A percentile compares a stretch with the other conserved stretches of the same genome.
phyloP scores from a whole-genome alignment of 35 echinoderm and acorn worm species.

The Apostichopus parvimensis region DNA sequence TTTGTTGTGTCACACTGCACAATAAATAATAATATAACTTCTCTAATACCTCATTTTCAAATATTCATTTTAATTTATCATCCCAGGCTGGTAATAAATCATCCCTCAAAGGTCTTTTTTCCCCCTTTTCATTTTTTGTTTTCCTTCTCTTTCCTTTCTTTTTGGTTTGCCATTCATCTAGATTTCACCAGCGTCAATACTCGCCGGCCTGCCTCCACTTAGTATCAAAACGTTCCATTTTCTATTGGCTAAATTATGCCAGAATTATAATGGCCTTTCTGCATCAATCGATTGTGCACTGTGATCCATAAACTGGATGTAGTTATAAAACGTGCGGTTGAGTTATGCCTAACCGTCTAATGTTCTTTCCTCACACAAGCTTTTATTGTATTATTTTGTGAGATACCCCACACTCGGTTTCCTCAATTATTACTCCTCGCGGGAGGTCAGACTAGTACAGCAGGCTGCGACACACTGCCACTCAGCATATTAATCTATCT shows the following conservation, averaged over 20 bases:
- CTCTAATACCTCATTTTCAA: constrained; percentile 23
- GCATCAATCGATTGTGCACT: constrained; percentile 11
- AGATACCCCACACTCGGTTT: constrained; percentile 23
- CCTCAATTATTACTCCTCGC: constrained; percentile 45
- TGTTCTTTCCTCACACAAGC: constrained; percentile 24
- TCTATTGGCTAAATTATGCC: constrained; percentile 49
- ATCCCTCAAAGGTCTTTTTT: not conserved
- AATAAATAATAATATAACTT: constrained; percentile 40
- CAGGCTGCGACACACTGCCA: constrained; percentile 11
- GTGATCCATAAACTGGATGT: constrained; percentile 42
- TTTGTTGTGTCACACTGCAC: not conserved
- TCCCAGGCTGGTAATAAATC: constrained; percentile 14
- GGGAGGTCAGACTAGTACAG: constrained; percentile 23
- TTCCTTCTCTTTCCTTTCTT: not conserved
- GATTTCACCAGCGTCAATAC: constrained; percentile 12
- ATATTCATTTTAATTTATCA: constrained; percentile 11
- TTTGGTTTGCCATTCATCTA: not conserved
- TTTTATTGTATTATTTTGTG: constrained; percentile 51
- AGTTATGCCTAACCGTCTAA: constrained; percentile 39
- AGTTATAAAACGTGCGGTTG: not conserved
- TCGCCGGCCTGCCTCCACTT: not conserved
- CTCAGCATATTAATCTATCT: constrained; percentile 27
- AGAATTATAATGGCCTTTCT: constrained; percentile 43
- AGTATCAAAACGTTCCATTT: constrained; percentile 8
- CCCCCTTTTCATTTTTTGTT: not conserved